These are phyloP conservation scores for Limnephilus auricula DNA, from an alignment of 2,888 invertebrate species.

Conservation along the genomic window DNA sequence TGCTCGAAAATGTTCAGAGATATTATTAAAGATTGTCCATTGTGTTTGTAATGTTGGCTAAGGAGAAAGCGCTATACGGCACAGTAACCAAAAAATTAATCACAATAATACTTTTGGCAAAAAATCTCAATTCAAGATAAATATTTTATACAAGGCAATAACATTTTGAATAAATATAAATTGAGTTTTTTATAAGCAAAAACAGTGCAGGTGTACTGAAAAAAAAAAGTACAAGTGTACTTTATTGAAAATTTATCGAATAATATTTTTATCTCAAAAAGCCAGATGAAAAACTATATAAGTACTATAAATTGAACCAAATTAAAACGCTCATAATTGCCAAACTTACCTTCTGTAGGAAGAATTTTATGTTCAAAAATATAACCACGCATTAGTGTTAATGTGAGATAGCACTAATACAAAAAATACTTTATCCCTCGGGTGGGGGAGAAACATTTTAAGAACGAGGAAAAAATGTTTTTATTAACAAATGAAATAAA, in stretches of 20 bases:
- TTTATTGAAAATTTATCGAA: background rate
- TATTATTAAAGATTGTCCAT: no score
- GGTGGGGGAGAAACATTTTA: no score
- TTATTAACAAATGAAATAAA: background rate
- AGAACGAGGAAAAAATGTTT: background rate
- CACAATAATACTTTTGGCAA: no score
- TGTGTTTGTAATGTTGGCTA: no score
- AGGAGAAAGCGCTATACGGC: no score
- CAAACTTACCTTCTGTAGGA: background rate
- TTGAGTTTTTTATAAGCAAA: background rate
- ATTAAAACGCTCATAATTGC: background rate
- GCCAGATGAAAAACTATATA: background rate
- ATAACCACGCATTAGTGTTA: background rate
- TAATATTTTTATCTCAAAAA: no score
- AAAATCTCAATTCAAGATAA: background rate
- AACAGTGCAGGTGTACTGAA: background rate
- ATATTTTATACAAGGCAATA: background rate
- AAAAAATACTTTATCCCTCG: background rate
- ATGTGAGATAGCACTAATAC: background rate
- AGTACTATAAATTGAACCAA: background rate
- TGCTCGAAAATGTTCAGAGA: no score
- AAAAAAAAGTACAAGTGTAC: background rate
- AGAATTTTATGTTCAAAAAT: background rate
- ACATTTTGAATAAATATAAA: background rate
- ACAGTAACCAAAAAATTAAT: no score